Evolutionary conservation across 1,140 invertebrate species (phyloP).

Genomic region (Temnothorax curvispinosus): DNA sequence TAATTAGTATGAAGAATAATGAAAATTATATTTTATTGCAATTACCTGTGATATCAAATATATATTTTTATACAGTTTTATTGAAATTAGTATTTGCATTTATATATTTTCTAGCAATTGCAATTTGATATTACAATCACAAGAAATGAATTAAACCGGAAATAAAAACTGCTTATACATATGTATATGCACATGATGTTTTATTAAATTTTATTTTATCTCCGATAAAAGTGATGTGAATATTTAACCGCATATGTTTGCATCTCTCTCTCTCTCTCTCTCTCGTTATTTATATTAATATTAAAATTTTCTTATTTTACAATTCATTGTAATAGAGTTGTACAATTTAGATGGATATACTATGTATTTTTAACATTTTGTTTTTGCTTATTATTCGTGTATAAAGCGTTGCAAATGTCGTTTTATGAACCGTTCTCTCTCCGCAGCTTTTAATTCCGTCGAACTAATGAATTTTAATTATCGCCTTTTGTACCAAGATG

Average conservation of each 20-base stretch:
- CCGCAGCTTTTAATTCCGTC: background rate
- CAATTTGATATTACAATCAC: background rate
- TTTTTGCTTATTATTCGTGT: background rate
- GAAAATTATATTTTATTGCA: conserved; percentile 14
- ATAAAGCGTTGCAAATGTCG: background rate
- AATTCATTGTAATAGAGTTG: background rate
- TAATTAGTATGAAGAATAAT: conserved; percentile 4
- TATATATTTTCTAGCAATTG: background rate
- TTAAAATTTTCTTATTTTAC: conserved; percentile 3
- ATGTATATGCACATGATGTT: background rate
- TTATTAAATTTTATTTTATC: too few relatives aligned
- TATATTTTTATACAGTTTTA: background rate
- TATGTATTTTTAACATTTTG: background rate
- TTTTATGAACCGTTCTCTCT: background rate
- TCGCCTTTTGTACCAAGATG: background rate
- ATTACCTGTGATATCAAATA: background rate
- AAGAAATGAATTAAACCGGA: background rate
- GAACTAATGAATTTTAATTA: conserved; percentile 21
- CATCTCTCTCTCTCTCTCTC: background rate
- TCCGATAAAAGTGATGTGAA: background rate
- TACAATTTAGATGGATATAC: background rate
- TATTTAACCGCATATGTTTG: background rate
- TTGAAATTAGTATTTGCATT: background rate
- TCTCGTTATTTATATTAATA: background rate
- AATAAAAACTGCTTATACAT: background rate